Conservation (phyloP, 2,888 invertebrate genomes). For the Bembecia ichneumoniformis region DNA sequence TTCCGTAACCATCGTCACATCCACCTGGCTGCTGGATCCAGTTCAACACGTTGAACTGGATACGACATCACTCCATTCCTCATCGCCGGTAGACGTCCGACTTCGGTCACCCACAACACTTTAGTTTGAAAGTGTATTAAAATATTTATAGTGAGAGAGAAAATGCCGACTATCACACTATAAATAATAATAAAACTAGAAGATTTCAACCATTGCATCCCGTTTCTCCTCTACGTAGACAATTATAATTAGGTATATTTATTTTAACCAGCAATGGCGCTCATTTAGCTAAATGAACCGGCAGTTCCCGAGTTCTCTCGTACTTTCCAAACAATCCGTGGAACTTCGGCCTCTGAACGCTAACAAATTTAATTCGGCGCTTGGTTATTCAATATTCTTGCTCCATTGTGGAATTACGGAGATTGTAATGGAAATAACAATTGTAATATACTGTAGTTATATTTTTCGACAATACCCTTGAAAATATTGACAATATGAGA, state of each 20-base stretch:
- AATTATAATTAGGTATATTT: not conserved
- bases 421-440: not conserved
- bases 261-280: conserved; percentile 9
- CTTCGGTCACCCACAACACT: too few relatives aligned
- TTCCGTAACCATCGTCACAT: too few relatives aligned
- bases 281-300: conserved; percentile 36
- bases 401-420: conserved; percentile 2
- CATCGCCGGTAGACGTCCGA: too few relatives aligned
- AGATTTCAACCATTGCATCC: not conserved
- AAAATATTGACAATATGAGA: too few relatives aligned
- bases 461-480: too few relatives aligned
- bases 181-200: not conserved
- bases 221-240: not conserved
- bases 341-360: conserved; percentile 12
- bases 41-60: too few relatives aligned
- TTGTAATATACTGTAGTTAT: not conserved
- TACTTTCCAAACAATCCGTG: conserved; percentile 20
- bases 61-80: too few relatives aligned
- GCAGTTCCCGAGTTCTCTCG: conserved; percentile 14
- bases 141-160: too few relatives aligned
- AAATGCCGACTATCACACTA: too few relatives aligned
- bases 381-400: conserved; percentile 8
- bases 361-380: conserved; percentile 19
- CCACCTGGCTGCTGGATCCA: too few relatives aligned
- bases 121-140: too few relatives aligned